These are phyloP conservation scores for Zaprionus bogoriensis DNA, from an alignment of 2,888 invertebrate species.

Conservation along the genomic window DNA sequence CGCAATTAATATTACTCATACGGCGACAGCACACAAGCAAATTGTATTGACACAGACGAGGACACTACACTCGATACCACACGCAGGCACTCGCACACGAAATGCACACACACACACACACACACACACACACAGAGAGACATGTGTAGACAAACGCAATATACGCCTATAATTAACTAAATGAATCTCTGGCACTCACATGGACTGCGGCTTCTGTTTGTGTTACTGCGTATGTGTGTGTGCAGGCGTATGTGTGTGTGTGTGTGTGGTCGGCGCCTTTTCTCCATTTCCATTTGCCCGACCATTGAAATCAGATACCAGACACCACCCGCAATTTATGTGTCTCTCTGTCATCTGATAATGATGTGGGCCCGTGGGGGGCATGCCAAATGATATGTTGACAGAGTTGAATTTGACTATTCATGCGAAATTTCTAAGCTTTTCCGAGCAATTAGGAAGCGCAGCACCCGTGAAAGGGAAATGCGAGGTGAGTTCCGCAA, in stretches of 20 bases:
- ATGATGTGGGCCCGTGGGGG: background rate
- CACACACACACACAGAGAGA: background rate
- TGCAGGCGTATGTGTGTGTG: background rate
- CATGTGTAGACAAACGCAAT: background rate
- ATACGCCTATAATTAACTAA: constrained; percentile 21
- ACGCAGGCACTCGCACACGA: constrained; percentile 3
- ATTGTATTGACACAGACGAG: constrained; percentile 24
- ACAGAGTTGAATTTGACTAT: constrained; percentile 20
- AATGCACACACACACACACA: background rate
- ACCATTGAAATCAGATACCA: constrained; percentile 20
- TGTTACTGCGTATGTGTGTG: constrained; percentile 1
- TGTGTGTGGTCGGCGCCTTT: background rate
- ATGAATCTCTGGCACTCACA: constrained; percentile 11
- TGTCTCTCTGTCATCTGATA: no score
- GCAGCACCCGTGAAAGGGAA: no score
- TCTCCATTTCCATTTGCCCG: constrained; percentile 9
- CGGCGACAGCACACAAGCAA: constrained; percentile 17
- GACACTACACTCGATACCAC: constrained; percentile 14
- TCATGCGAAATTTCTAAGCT: constrained; percentile 13
- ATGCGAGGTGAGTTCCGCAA: background rate
- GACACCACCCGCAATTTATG: constrained; percentile 3
- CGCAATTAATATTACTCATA: constrained; percentile 62
- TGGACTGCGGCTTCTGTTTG: constrained; percentile 14
- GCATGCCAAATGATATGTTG: constrained; percentile 30
- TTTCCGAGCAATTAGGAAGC: constrained; percentile 9